Evolutionary conservation across 2,888 invertebrate genomes (phyloP), one percentile per base, ranked within the genome.

Genomic region (Apocheima hispidaria): DNA sequence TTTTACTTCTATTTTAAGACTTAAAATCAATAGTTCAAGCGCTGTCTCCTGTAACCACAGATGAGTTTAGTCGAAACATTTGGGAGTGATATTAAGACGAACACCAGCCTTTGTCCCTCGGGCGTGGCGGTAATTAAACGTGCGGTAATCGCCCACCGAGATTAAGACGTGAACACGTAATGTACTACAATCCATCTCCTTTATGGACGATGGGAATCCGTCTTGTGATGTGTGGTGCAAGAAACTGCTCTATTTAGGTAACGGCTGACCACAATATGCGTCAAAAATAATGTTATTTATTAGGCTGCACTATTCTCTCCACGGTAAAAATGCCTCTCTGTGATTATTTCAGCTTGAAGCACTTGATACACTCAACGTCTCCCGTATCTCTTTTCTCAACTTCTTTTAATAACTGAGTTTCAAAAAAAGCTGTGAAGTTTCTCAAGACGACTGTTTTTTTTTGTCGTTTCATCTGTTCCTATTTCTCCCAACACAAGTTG

Each of bases 91-190:
- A 79, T 78, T 74, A 81, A 80, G 81, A 83, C 77, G 73, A 79
- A 84, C 83, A 78, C 64, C 65, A 48, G 63, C 57, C 74, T 85
- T 90, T 90, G 89, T 90, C 83, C 81, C 77, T 69, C 74, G 73
- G 83, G 81, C 83, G 73, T 66, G 70, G 75, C 73, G 79, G 83
- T 88, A 90, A 91, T 91, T 90, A 90, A 87, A 84, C 83, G 79
- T 71, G 66, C 77, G 78, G 84, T 90, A 90, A 90, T 90, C 87
- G 84, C 81, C 80, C 75, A 74, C 70, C 71, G 76, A 82, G 87
- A 91, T 91, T 90, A 89, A 91, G 89, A 86, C 80, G 84, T 84
- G 82, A 82, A 78, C 77, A 73, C 77, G 79, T 91, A 90, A 91
- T 90, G 87, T 82, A 66, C 74, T 68, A 72, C 87, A 81, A 91